A percentile compares a stretch with the other conserved stretches of the same genome.
Evolutionary conservation across 1,140 invertebrate genomes (phyloP).

Genomic region (Teleogryllus occipitalis): DNA sequence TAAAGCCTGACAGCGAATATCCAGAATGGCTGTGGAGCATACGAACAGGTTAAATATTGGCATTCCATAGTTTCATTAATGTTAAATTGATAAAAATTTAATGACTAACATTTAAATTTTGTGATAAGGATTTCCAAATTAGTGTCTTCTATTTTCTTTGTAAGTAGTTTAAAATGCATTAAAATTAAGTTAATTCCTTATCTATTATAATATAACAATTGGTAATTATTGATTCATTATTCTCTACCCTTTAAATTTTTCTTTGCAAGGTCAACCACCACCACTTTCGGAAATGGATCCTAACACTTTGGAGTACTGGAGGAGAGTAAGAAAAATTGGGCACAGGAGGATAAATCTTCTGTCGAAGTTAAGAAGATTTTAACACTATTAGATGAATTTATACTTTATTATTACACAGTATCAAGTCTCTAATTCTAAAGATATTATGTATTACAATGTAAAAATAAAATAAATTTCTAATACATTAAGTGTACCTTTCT

Average conservation of each 20-base stretch:
- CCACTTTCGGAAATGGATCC: constrained; percentile 68
- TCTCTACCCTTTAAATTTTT: not conserved
- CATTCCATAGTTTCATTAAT: not conserved
- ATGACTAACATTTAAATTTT: too few species aligned
- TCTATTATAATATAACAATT: not conserved
- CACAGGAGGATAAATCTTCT: constrained; percentile 53
- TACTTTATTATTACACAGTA: not conserved
- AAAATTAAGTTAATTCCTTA: not conserved
- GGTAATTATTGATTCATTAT: not conserved
- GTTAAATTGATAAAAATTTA: not conserved
- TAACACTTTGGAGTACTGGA: constrained; percentile 73
- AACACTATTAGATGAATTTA: not conserved
- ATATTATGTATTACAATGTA: not conserved
- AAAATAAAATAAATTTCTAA: not conserved
- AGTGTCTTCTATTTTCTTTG: not conserved
- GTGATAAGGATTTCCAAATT: not conserved
- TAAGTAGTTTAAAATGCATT: not conserved
- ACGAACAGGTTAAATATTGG: constrained; percentile 37
- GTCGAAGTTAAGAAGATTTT: constrained; percentile 45
- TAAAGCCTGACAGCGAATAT: constrained; percentile 81
- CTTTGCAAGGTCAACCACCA: constrained; percentile 40
- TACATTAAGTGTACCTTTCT: not conserved
- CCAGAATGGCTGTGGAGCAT: constrained; percentile 88
- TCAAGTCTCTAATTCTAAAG: not conserved
- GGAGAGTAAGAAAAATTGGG: constrained; percentile 49